Evolutionary conservation across 2,888 invertebrate species (phyloP).

Genomic region (Meghimatium bilineatum): DNA sequence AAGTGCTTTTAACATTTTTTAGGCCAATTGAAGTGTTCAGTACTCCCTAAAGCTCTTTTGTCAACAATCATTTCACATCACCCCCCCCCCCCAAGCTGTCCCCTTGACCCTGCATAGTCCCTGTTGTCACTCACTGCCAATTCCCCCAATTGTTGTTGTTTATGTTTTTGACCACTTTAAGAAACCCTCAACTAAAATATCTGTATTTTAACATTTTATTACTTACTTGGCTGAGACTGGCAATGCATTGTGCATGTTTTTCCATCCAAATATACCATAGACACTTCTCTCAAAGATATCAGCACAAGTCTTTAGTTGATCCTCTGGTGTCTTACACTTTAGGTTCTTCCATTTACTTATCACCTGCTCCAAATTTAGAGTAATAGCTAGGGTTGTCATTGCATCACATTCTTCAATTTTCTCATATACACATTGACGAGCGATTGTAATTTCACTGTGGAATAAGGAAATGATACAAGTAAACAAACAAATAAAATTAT

Average conservation of each 20-base stretch:
- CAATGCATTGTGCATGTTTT: neutral
- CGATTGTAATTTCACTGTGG: constrained; percentile 25
- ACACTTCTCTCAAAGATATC: constrained; percentile 9
- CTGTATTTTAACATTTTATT: neutral
- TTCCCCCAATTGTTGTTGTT: too few species aligned
- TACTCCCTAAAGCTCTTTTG: too few species aligned
- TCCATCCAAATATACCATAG: neutral
- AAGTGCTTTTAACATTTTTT: too few species aligned
- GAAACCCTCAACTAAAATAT: neutral
- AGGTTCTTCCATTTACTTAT: constrained; percentile 24
- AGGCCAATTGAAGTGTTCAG: too few species aligned
- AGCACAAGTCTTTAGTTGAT: constrained; percentile 8
- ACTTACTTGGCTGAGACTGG: constrained; percentile 24
- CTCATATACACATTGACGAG: constrained; percentile 27
- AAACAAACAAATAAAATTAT: neutral
- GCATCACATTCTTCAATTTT: constrained; percentile 30
- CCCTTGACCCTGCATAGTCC: too few species aligned
- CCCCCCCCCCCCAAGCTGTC: too few species aligned
- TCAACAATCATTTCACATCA: too few species aligned
- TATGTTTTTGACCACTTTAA: too few species aligned
- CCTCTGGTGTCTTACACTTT: constrained; percentile 25
- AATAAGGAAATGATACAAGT: neutral
- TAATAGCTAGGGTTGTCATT: constrained; percentile 1
- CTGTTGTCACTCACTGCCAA: too few species aligned
- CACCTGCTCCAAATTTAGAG: neutral